Evolutionary conservation across 2,113 vertebrate species (phyloP).

Genomic region (Buteo buteo): DNA sequence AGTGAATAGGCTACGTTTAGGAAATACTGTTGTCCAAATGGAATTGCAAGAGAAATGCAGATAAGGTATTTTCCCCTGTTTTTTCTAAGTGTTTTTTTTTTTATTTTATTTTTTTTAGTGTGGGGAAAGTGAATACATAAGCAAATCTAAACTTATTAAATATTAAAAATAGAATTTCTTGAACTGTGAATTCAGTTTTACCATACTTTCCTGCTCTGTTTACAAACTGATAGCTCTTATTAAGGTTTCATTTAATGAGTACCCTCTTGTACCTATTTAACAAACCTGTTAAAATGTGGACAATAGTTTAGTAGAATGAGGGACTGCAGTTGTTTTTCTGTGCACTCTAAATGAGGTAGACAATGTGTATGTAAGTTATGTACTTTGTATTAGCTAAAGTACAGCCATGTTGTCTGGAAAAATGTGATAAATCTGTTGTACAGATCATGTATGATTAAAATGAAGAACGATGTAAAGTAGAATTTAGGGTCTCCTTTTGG

Average conservation of each 20-base stretch:
- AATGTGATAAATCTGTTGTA: background rate
- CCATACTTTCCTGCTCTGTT: background rate
- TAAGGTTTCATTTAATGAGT: background rate
- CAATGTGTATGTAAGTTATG: background rate
- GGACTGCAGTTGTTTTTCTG: background rate
- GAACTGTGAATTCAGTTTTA: background rate
- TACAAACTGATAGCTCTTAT: background rate
- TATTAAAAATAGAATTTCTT: background rate
- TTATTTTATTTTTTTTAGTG: background rate
- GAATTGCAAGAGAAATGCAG: slow-evolving; percentile 86
- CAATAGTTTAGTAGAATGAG: background rate
- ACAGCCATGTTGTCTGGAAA: background rate
- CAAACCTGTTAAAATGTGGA: background rate
- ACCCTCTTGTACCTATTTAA: background rate
- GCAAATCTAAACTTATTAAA: slow-evolving; percentile 1
- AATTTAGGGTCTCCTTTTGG: background rate
- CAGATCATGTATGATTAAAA: background rate
- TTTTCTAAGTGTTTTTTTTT: background rate
- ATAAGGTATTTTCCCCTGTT: slow-evolving; percentile 64
- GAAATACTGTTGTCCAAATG: slow-evolving; percentile 92
- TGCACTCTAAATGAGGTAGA: background rate
- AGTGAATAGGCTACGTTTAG: slow-evolving; percentile 92
- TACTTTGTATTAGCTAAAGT: background rate
- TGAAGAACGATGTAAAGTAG: background rate
- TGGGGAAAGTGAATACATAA: background rate